Evolutionary conservation across 2,113 vertebrate genomes (phyloP).

Genomic region (Apteryx owenii): DNA sequence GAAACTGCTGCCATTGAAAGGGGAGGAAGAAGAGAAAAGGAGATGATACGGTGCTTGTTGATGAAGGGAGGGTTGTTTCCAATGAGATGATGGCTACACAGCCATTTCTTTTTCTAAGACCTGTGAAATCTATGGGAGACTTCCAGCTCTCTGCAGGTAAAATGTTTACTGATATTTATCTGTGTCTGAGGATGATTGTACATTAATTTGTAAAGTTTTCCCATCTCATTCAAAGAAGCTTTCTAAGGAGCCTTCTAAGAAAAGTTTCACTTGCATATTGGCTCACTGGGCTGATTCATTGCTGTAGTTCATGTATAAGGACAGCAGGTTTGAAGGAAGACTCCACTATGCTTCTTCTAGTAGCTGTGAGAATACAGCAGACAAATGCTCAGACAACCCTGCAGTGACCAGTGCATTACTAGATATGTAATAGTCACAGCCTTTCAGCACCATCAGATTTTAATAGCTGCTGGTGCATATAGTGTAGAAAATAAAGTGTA

Average conservation of each 20-base stretch:
- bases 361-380: not conserved
- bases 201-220: not conserved
- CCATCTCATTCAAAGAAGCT: not conserved
- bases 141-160: not conserved
- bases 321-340: not conserved
- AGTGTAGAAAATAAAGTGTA: not conserved
- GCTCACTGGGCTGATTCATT: not conserved
- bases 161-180: not conserved
- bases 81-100: rapidly evolving
- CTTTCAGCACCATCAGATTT: conserved; percentile 14
- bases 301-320: not conserved
- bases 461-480: not conserved
- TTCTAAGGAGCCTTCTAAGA: not conserved
- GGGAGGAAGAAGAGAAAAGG: not conserved
- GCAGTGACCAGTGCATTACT: not conserved
- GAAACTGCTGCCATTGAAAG: not conserved
- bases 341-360: not conserved
- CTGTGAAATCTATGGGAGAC: not conserved
- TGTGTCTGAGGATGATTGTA: not conserved
- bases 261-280: not conserved
- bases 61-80: not conserved
- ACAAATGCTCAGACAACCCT: not conserved
- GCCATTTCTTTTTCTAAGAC: not conserved
- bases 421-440: not conserved
- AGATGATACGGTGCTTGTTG: not conserved